Base-by-base conservation (phyloP, 2,888 invertebrate genomes). In the Zhuqinia jingwanae region DNA sequence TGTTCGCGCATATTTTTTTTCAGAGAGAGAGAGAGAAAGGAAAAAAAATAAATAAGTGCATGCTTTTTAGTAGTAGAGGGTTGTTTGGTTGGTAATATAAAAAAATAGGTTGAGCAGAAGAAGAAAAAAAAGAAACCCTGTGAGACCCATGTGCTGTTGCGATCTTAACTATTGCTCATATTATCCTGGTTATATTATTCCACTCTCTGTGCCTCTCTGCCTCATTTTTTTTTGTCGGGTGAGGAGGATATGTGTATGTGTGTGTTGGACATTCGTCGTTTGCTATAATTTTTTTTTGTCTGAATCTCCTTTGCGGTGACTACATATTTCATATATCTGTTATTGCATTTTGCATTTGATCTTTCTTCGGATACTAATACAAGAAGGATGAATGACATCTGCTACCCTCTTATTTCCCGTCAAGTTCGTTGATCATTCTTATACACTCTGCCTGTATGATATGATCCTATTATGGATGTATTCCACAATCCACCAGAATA, bases 331-430 rank as follows among this genome's bases (percentile, higher is more conserved):
- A 87, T 88, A 86, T 88, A 87, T 88, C 88, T 78, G 88, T 89
- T 89, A 85, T 82, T 88, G 70, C 82, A 82, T 82, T 85, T 90
- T 88, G 84, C 88, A 81, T 88, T 81, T 87, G 85, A 89, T 73
- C 50, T 30, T 15, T 73, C 50, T 87, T 36, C 36, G 8, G 36
- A 36, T n/a, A n/a, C n/a, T n/a, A n/a, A 36, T 3, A 36, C 3
- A 36, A 36, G 36, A 86, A n/a, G 88, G 85, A 88, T 89, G 89
- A 89, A 85, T 88, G 89, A 88, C 90, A 89, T 90, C 90, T 89
- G 89, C 88, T 88, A 87, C 89, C 89, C 89, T 79, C 50, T 36
- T n/a, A n/a, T n/a, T n/a, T n/a, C n/a, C n/a, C n/a, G n/a, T n/a
- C 73, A 36, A 47, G 36, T 20, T 82, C 25, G 65, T 82, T 58